phyloP scores from a whole-genome alignment of 37 sponge, comb jelly and placozoan species.

The Lycopodina hypogea region DNA sequence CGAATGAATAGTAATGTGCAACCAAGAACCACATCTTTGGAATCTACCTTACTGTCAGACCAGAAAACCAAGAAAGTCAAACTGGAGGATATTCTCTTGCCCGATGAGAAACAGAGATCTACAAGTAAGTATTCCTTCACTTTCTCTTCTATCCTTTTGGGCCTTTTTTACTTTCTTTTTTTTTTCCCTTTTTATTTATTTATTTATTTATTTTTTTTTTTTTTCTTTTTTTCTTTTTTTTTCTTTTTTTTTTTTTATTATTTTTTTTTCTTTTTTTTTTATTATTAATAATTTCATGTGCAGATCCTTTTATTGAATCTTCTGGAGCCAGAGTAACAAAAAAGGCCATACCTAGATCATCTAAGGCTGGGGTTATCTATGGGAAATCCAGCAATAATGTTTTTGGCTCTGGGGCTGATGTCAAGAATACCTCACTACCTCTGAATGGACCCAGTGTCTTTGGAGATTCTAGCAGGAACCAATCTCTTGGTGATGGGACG shows the following conservation, averaged over 20 bases:
- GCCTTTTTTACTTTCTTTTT: background rate
- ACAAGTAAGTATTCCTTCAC: background rate
- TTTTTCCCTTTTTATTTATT: background rate
- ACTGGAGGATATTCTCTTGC: constrained; percentile 20
- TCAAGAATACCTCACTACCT: background rate
- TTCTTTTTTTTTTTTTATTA: background rate
- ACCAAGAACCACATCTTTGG: background rate
- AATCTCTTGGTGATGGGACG: background rate
- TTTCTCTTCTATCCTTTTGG: too few species aligned
- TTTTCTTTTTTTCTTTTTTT: background rate
- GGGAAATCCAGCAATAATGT: too few species aligned
- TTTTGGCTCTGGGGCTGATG: too few species aligned
- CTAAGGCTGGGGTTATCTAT: too few species aligned
- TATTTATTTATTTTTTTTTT: background rate
- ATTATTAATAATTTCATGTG: background rate
- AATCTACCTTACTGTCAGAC: background rate
- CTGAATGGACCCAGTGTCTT: background rate
- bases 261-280: background rate
- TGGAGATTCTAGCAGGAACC: background rate
- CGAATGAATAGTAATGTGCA: constrained; percentile 12
- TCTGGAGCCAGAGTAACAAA: background rate
- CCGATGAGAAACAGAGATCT: background rate
- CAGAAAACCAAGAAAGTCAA: constrained; percentile 58
- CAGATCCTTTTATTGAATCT: background rate
- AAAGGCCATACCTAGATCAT: too few species aligned